These are phyloP conservation scores for Tragopan temminckii DNA, from an alignment of 2,797 vertebrate species.

Conservation along the genomic window DNA sequence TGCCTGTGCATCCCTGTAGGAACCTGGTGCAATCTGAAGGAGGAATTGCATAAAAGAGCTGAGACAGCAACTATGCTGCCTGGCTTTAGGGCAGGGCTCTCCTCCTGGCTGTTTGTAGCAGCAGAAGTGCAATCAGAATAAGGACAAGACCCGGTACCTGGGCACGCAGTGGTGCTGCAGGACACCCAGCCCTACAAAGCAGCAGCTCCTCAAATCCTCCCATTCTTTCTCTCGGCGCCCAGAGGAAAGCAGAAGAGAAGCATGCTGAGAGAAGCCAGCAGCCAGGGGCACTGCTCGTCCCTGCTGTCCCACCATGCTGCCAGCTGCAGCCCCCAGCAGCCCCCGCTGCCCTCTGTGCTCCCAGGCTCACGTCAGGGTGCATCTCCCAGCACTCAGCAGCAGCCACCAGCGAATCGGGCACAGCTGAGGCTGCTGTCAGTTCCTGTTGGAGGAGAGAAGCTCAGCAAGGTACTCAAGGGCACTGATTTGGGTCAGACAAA, in stretches of 20 bases:
- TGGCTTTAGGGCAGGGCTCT: not conserved
- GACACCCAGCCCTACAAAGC: accelerated
- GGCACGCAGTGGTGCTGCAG: accelerated
- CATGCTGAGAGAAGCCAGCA: not conserved
- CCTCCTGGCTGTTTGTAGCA: not conserved
- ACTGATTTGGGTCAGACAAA: conserved; percentile 1
- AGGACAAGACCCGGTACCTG: not conserved
- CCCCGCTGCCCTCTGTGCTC: not conserved
- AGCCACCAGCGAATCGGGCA: accelerated
- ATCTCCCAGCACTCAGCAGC: not conserved
- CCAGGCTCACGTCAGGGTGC: not conserved
- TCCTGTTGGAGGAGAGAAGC: not conserved
- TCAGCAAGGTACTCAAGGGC: conserved; percentile 36
- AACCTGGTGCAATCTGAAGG: not conserved
- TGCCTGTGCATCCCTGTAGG: not conserved
- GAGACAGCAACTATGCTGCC: not conserved
- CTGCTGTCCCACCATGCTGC: not conserved
- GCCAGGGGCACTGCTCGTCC: not conserved
- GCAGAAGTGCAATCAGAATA: accelerated
- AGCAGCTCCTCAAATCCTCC: not conserved
- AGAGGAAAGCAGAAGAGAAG: not conserved
- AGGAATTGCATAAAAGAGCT: not conserved
- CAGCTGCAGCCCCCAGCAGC: not conserved
- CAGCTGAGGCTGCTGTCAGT: not conserved
- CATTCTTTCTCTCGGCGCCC: no score